These are phyloP conservation scores for Spondyliosoma cantharus DNA, from an alignment of 2,797 vertebrate species.

Conservation along the genomic window DNA sequence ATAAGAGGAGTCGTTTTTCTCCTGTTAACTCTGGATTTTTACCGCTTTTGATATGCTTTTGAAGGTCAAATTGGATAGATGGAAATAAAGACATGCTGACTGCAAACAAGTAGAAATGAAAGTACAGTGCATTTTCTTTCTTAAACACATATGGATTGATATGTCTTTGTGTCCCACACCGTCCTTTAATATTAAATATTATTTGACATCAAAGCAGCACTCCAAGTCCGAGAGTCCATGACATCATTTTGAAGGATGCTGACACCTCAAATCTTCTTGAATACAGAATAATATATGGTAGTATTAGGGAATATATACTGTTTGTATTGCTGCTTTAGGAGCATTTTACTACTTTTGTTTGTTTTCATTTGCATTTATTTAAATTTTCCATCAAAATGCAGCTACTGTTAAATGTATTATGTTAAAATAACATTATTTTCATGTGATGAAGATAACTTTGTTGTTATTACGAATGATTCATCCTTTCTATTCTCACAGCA, in stretches of 20 bases:
- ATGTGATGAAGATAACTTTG: background rate
- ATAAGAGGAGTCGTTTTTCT: constrained; percentile 53
- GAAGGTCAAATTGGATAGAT: constrained; percentile 7
- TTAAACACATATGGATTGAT: background rate
- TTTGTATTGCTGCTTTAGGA: background rate
- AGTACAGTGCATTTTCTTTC: background rate
- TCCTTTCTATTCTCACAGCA: too few relatives aligned
- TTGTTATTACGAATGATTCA: background rate
- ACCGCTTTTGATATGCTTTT: constrained; percentile 20
- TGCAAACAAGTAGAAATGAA: background rate
- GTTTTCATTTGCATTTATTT: background rate
- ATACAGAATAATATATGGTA: too few relatives aligned
- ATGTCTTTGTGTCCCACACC: background rate
- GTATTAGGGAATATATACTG: background rate
- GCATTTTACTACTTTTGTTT: background rate
- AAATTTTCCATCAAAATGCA: background rate
- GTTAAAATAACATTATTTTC: too few relatives aligned
- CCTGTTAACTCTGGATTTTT: background rate
- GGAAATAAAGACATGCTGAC: constrained; percentile 14
- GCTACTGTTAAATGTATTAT: background rate
- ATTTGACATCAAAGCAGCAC: background rate
- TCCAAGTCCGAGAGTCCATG: background rate
- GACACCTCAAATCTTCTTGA: background rate
- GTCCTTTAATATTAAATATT: background rate
- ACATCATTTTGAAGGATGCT: background rate